phyloP scores from a whole-genome alignment of 2,797 vertebrate genomes.

The Peromyscus aztecus region DNA sequence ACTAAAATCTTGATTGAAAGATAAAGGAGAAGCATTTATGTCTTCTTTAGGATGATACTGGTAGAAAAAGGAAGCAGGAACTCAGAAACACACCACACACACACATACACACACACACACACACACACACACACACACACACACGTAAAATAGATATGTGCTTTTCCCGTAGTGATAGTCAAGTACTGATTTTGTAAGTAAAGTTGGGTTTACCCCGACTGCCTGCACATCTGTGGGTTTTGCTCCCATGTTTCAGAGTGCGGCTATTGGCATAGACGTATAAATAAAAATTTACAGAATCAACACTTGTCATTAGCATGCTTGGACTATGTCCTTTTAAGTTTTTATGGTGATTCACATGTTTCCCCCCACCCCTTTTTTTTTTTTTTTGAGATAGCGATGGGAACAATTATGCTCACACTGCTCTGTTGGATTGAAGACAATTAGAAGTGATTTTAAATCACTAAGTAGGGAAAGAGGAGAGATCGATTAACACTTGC shows the following conservation, averaged over 20 bases:
- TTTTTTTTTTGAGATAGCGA: background rate
- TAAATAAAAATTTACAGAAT: background rate
- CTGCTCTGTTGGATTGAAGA: background rate
- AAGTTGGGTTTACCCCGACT: background rate
- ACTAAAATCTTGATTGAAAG: constrained; percentile 32
- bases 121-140: too few relatives aligned
- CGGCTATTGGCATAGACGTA: background rate
- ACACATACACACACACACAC: too few relatives aligned
- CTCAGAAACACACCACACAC: constrained; percentile 1
- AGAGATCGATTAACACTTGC: background rate
- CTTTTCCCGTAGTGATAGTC: background rate
- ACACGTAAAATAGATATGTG: background rate
- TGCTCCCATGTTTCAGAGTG: background rate
- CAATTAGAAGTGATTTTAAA: background rate
- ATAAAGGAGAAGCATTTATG: background rate
- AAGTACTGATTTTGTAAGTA: background rate
- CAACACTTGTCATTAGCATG: background rate
- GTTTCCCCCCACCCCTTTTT: background rate
- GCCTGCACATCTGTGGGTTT: background rate
- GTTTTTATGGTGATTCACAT: constrained; percentile 23
- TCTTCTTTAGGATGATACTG: background rate
- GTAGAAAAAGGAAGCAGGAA: background rate
- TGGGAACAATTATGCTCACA: background rate
- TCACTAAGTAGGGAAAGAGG: constrained; percentile 6
- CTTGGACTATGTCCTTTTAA: background rate